phyloP scores from a whole-genome alignment of 2,888 invertebrate species.

The Drosophila limbata region DNA sequence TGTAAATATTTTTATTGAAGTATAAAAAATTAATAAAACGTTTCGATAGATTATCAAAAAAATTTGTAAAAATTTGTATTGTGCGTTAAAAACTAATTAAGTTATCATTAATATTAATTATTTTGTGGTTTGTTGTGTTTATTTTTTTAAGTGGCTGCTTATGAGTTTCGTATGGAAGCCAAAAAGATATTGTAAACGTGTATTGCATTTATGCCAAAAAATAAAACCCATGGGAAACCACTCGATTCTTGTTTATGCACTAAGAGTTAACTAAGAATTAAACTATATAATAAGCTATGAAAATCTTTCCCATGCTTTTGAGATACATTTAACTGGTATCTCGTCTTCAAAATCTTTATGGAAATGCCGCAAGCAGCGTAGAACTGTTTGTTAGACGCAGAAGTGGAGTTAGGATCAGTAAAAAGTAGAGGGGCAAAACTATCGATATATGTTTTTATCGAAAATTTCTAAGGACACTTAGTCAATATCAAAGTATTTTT shows the following conservation, averaged over 20 bases:
- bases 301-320: slow-evolving; percentile 67
- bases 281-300: slow-evolving; percentile 64
- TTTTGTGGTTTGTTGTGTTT: slow-evolving; percentile 13
- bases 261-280: slow-evolving; percentile 51
- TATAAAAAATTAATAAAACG: slow-evolving; percentile 72
- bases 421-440: not conserved
- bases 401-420: slow-evolving; percentile 36
- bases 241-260: slow-evolving; percentile 60
- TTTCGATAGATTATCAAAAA: slow-evolving; percentile 70
- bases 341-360: not conserved
- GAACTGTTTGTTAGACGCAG: slow-evolving; percentile 76
- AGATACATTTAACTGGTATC: slow-evolving; percentile 3
- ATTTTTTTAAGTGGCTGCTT: slow-evolving; percentile 63
- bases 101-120: slow-evolving; percentile 52
- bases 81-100: slow-evolving; percentile 58
- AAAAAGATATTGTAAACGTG: slow-evolving; percentile 36
- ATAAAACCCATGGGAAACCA: slow-evolving; percentile 69
- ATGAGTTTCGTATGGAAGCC: slow-evolving; percentile 62
- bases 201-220: slow-evolving; percentile 41
- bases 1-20: slow-evolving; percentile 71
- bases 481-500: not conserved
- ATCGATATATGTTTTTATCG: not conserved
- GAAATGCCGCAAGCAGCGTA: slow-evolving; percentile 48
- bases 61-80: slow-evolving; percentile 25
- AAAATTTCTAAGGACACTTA: not conserved